Percentiles rank a stretch among this genome's conserved stretches.
phyloP scores from a whole-genome alignment of 1,140 invertebrate genomes.

The Sinonovacula constricta region DNA sequence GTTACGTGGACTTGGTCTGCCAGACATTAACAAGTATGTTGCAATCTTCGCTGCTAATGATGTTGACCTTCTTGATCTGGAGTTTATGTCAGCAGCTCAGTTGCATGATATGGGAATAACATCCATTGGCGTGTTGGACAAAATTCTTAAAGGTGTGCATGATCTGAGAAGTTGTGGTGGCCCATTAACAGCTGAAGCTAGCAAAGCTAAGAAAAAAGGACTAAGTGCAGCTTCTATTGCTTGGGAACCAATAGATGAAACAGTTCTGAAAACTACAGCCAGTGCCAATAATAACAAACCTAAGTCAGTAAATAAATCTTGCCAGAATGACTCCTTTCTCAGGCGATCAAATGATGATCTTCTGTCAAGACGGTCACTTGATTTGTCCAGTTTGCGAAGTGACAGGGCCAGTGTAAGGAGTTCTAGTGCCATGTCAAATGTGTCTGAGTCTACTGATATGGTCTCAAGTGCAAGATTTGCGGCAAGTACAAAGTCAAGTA shows the following conservation, averaged over 20 bases:
- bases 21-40: slow-evolving; percentile 65
- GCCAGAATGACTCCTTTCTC: slow-evolving; percentile 7
- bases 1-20: slow-evolving; percentile 63
- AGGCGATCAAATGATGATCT: neutral
- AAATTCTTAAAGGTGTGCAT: slow-evolving; percentile 68
- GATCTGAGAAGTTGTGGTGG: slow-evolving; percentile 50
- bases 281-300: neutral
- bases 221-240: slow-evolving; percentile 5
- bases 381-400: no score
- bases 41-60: slow-evolving; percentile 71
- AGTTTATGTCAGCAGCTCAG: slow-evolving; percentile 60
- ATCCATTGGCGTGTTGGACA: slow-evolving; percentile 69
- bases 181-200: neutral
- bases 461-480: slow-evolving; percentile 13
- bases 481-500: slow-evolving; percentile 38
- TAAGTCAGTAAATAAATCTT: slow-evolving; percentile 22
- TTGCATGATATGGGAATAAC: slow-evolving; percentile 71
- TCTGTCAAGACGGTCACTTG: neutral
- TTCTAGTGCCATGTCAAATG: slow-evolving; percentile 37
- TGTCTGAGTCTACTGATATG: neutral
- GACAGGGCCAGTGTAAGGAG: slow-evolving; percentile 7
- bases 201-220: neutral
- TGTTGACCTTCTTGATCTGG: slow-evolving; percentile 67
- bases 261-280: neutral
- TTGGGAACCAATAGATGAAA: neutral